A percentile compares a stretch with the other conserved stretches of the same genome.
Evolutionary conservation across 2,113 vertebrate genomes (phyloP).

Genomic region (Ascaphus truei): DNA sequence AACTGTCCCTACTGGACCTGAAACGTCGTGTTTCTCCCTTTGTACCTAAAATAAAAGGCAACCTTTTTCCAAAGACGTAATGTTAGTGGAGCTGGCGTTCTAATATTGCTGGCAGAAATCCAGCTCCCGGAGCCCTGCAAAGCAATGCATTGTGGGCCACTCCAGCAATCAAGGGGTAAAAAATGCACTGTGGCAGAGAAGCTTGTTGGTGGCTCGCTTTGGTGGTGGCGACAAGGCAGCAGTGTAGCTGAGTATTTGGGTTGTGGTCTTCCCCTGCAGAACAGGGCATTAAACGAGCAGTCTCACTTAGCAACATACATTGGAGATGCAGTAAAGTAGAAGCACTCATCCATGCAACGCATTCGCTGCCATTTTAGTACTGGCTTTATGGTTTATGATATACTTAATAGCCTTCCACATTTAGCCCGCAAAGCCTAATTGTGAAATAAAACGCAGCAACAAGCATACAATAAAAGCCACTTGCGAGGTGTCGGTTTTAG

Average conservation of each 20-base stretch:
- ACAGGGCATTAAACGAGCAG: neutral
- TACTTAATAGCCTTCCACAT: neutral
- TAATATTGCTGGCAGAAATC: no score
- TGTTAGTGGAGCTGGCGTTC: no score
- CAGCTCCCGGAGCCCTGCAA: no score
- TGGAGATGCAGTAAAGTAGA: neutral
- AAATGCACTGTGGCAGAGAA: neutral
- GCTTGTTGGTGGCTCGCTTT: neutral
- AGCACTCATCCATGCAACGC: neutral
- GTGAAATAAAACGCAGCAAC: no score
- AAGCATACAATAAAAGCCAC: neutral
- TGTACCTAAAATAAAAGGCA: no score
- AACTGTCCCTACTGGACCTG: no score
- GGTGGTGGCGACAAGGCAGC: neutral
- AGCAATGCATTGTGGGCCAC: neutral
- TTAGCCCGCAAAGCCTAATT: no score
- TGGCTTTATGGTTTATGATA: neutral
- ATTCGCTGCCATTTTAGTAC: neutral
- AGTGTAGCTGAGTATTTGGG: neutral
- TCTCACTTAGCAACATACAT: neutral
- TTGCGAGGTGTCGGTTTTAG: neutral
- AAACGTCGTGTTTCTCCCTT: no score
- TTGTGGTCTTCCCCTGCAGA: neutral
- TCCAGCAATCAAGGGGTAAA: neutral
- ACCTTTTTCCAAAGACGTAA: no score